Evolutionary conservation across 2,888 invertebrate species (phyloP).

Genomic region (Alviniconcha strummeri): DNA sequence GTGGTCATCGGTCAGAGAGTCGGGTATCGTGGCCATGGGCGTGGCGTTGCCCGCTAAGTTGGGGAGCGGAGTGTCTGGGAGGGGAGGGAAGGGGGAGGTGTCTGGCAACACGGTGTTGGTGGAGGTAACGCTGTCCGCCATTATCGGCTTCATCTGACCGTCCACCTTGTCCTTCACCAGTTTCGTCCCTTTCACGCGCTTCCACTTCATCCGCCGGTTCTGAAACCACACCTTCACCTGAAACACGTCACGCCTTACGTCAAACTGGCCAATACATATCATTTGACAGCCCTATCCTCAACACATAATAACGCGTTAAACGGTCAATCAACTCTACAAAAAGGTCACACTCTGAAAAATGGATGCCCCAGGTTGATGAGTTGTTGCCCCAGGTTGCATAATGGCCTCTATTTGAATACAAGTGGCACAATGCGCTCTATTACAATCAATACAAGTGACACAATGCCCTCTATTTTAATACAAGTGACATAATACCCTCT

Average conservation of each 20-base stretch:
- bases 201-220: conserved; percentile 72
- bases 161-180: conserved; percentile 71
- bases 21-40: conserved; percentile 28
- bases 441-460: no score
- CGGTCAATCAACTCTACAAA: no score
- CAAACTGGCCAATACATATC: neutral
- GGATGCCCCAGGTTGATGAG: no score
- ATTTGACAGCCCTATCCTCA: no score
- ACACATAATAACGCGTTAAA: no score
- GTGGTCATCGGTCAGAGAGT: conserved; percentile 25
- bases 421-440: no score
- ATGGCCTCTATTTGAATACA: no score
- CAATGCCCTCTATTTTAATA: no score
- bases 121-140: conserved; percentile 58
- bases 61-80: neutral
- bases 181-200: conserved; percentile 69
- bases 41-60: conserved; percentile 14
- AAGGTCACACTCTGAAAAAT: no score
- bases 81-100: conserved; percentile 26
- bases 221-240: conserved; percentile 74
- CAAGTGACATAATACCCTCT: no score
- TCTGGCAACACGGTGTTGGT: conserved; percentile 33
- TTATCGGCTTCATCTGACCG: conserved; percentile 67
- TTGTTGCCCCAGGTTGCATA: no score
- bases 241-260: conserved; percentile 5